phyloP scores from a whole-genome alignment of 1,140 invertebrate species.

The Bombus affinis region DNA sequence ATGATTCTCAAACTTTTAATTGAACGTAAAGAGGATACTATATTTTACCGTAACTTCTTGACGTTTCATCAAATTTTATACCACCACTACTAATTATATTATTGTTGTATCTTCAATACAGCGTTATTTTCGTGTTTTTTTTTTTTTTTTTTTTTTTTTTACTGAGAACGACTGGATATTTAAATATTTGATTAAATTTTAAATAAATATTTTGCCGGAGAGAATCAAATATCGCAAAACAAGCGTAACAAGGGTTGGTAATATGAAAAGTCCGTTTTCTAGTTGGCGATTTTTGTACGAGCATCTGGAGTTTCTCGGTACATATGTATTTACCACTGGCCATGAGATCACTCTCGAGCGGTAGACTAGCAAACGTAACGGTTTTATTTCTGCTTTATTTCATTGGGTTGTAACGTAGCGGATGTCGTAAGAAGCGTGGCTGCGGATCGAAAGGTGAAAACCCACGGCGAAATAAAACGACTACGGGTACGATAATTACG shows the following conservation, averaged over 20 bases:
- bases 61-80: neutral
- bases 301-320: neutral
- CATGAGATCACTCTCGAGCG: neutral
- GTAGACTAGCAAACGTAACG: neutral
- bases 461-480: neutral
- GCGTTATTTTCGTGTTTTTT: neutral
- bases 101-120: neutral
- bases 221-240: too few relatives aligned
- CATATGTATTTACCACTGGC: neutral
- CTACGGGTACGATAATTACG: neutral
- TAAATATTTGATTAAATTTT: too few relatives aligned
- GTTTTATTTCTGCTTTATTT: neutral
- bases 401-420: neutral
- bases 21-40: neutral
- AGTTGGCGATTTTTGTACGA: neutral
- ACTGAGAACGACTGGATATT: too few relatives aligned
- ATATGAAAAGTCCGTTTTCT: neutral
- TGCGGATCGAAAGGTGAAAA: neutral
- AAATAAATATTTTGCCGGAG: too few relatives aligned
- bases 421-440: neutral
- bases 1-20: neutral
- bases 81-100: too few relatives aligned
- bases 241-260: too few relatives aligned
- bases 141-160: too few relatives aligned
- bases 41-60: neutral